Evolutionary conservation across 64 coral and sea anemone genomes (phyloP).

Genomic region (Astreopora myriophthalma): DNA sequence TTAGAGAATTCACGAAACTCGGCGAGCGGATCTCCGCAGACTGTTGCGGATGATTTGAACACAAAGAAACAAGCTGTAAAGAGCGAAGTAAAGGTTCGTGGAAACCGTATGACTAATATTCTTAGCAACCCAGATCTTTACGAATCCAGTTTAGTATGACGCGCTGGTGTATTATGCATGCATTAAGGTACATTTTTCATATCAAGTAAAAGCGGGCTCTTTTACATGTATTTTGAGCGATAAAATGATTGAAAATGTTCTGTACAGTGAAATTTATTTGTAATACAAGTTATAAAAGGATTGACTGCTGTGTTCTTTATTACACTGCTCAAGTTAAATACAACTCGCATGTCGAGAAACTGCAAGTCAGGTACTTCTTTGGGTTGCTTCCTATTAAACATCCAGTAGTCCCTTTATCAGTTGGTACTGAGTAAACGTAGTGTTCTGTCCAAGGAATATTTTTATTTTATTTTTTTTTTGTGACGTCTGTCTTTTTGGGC

Average conservation of each 20-base stretch:
- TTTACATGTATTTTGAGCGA: slow-evolving; percentile 1
- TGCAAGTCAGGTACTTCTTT: too few species aligned
- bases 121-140: slow-evolving; percentile 50
- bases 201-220: slow-evolving; percentile 35
- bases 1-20: neutral
- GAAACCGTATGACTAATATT: slow-evolving; percentile 31
- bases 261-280: neutral
- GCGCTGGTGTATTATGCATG: neutral
- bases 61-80: neutral
- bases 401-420: too few species aligned
- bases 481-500: too few species aligned
- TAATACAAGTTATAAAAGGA: neutral
- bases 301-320: neutral
- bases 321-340: too few species aligned
- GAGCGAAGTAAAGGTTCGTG: neutral
- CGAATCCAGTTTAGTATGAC: slow-evolving; percentile 68
- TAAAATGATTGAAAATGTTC: neutral
- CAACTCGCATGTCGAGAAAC: too few species aligned
- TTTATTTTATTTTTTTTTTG: too few species aligned
- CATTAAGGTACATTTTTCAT: neutral
- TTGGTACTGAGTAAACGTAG: too few species aligned
- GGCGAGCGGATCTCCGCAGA: neutral
- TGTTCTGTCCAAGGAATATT: too few species aligned
- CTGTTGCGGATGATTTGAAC: neutral
- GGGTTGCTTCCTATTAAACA: too few species aligned